These are phyloP conservation scores for Myotis findleyi DNA, from an alignment of 2,797 vertebrate species.

Conservation along the genomic window DNA sequence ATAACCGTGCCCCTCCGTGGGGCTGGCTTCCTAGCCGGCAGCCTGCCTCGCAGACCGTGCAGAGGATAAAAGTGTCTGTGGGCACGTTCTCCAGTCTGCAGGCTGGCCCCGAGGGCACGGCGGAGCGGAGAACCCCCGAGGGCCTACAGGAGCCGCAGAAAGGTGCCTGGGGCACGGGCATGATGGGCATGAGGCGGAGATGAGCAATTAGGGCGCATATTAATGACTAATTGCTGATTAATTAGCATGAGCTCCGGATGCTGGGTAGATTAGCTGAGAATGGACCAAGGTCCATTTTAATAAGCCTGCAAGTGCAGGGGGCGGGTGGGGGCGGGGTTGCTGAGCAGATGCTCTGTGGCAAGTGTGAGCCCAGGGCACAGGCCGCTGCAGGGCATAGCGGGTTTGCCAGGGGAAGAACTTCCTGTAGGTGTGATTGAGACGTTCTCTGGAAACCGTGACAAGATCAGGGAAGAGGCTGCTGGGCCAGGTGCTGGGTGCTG, in stretches of 20 bases:
- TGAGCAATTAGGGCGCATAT: constrained; percentile 23
- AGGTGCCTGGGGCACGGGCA: not conserved
- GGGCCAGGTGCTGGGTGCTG: not conserved
- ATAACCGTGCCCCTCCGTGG: fast-evolving
- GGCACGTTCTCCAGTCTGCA: fast-evolving
- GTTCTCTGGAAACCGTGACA: not conserved
- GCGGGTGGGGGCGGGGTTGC: not conserved
- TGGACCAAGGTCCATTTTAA: not conserved
- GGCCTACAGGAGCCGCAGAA: not conserved
- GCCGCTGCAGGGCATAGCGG: fast-evolving
- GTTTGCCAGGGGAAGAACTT: not conserved
- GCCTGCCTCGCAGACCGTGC: not conserved
- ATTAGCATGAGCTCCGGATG: not conserved
- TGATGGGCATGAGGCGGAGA: not conserved
- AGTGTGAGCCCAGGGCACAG: not conserved
- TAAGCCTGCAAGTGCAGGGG: not conserved
- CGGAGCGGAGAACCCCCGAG: not conserved
- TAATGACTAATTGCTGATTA: not conserved
- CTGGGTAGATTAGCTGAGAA: not conserved
- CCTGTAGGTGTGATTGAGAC: not conserved
- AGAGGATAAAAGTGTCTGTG: not conserved
- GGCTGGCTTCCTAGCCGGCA: not conserved
- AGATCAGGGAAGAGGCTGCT: not conserved
- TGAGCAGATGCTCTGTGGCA: not conserved
- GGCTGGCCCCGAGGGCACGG: not conserved